Percentiles rank a stretch among this genome's conserved stretches.
These are phyloP conservation scores for Lobophora halterata DNA, from an alignment of 2,888 invertebrate genomes.

Conservation along the genomic window DNA sequence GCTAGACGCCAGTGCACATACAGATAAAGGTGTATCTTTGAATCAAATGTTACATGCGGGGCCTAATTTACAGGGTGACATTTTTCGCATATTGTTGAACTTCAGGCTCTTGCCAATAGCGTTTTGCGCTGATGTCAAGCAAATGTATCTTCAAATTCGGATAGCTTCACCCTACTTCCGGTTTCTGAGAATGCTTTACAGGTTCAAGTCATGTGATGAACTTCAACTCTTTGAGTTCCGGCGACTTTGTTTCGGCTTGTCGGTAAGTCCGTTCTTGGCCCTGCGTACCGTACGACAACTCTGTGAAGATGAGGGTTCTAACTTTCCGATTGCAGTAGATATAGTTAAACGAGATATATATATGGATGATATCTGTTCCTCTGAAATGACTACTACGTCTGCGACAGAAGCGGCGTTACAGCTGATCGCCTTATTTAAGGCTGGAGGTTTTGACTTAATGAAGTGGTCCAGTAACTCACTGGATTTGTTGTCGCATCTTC, in stretches of 20 bases:
- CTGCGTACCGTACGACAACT: conserved; percentile 19
- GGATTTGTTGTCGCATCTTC: conserved; percentile 6
- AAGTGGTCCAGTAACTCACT: conserved; percentile 18
- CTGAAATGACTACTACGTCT: background rate
- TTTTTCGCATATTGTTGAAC: conserved; percentile 4
- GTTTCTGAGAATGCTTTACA: conserved; percentile 18
- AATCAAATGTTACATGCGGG: conserved; percentile 7
- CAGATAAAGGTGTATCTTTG: background rate
- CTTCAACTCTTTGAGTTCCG: conserved; percentile 15
- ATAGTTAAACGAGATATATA: background rate
- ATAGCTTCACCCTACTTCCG: conserved; percentile 8
- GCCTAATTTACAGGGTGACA: conserved; percentile 8
- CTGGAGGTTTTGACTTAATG: conserved; percentile 15
- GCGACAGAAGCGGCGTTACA: conserved; percentile 1
- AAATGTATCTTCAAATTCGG: conserved; percentile 25
- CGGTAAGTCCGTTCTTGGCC: conserved; percentile 19
- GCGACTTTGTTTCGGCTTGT: conserved; percentile 21
- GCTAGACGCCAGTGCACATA: background rate
- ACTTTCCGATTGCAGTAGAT: background rate
- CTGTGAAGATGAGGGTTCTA: background rate
- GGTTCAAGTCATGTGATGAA: conserved; percentile 12
- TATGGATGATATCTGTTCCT: conserved; percentile 17
- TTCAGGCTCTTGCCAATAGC: conserved; percentile 22
- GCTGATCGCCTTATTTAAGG: conserved; percentile 18
- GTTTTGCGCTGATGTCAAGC: conserved; percentile 25